These are phyloP conservation scores for Drosophila yakuba DNA, from an alignment of 1,140 invertebrate species.

Conservation along the genomic window DNA sequence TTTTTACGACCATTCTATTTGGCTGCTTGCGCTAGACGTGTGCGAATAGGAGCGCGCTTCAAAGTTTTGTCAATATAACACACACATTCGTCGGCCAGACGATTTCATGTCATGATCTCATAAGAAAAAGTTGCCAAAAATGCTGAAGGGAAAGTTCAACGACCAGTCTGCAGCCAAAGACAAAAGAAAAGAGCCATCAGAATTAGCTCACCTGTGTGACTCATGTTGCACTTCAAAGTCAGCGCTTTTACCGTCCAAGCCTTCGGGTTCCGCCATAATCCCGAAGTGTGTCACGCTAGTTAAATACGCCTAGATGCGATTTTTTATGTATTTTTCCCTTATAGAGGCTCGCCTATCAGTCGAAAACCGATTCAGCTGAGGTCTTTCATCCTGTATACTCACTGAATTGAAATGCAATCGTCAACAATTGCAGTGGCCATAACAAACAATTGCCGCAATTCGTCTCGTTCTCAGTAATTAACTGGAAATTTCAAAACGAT, in stretches of 20 bases:
- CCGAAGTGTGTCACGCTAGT: slow-evolving; percentile 16
- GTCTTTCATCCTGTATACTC: neutral
- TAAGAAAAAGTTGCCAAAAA: slow-evolving; percentile 70
- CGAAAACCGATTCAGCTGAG: slow-evolving; percentile 18
- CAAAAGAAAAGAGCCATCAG: slow-evolving; percentile 35
- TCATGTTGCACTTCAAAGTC: slow-evolving; percentile 31
- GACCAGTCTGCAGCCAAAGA: slow-evolving; percentile 43
- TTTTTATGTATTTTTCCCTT: slow-evolving; percentile 16
- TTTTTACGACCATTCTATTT: slow-evolving; percentile 42
- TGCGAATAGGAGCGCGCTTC: slow-evolving; percentile 33
- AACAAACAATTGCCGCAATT: slow-evolving; percentile 40
- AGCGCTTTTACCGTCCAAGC: slow-evolving; percentile 1
- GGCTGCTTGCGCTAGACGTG: slow-evolving; percentile 55
- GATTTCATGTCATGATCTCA: slow-evolving; percentile 73
- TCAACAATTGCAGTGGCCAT: neutral
- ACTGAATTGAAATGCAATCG: slow-evolving; percentile 27
- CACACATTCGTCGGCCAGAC: slow-evolving; percentile 33
- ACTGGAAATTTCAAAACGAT: slow-evolving; percentile 31
- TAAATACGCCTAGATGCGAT: slow-evolving; percentile 10
- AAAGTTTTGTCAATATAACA: slow-evolving; percentile 71
- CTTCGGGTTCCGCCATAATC: slow-evolving; percentile 5
- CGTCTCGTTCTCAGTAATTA: slow-evolving; percentile 36
- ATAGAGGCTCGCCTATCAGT: neutral
- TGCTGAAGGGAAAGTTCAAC: slow-evolving; percentile 62
- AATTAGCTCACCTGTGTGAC: slow-evolving; percentile 44